phyloP scores from a whole-genome alignment of 1,140 invertebrate species.

The Brachionus koreanus region DNA sequence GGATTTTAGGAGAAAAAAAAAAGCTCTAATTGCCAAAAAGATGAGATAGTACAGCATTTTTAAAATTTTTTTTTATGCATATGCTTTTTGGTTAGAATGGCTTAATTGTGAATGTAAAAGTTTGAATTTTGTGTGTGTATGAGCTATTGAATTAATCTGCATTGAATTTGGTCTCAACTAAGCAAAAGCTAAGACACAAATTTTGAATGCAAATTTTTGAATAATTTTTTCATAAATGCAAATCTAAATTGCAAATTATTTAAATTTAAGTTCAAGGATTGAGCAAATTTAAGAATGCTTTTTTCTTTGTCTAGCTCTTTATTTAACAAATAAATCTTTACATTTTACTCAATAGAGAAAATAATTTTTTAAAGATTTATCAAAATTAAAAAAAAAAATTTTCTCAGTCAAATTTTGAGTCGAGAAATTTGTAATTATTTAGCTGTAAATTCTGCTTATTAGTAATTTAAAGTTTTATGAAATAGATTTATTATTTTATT shows the following conservation, averaged over 20 bases:
- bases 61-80: constrained; percentile 10
- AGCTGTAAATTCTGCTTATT: too few relatives aligned
- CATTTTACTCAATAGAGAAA: background rate
- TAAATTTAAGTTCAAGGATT: constrained; percentile 12
- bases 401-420: background rate
- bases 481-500: too few relatives aligned
- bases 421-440: too few relatives aligned
- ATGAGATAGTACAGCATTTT: background rate
- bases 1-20: background rate
- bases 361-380: too few relatives aligned
- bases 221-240: background rate
- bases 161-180: background rate
- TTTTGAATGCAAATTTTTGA: constrained; percentile 7
- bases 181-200: constrained; percentile 2
- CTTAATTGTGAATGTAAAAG: background rate
- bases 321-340: background rate
- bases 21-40: background rate
- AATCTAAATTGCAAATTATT: constrained; percentile 2
- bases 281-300: background rate
- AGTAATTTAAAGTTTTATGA: too few relatives aligned
- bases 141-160: background rate
- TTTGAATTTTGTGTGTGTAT: background rate
- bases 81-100: background rate
- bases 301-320: background rate
- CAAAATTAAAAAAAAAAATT: background rate